Base-by-base conservation (phyloP, 2,113 vertebrate genomes). In the Macrotus californicus region DNA sequence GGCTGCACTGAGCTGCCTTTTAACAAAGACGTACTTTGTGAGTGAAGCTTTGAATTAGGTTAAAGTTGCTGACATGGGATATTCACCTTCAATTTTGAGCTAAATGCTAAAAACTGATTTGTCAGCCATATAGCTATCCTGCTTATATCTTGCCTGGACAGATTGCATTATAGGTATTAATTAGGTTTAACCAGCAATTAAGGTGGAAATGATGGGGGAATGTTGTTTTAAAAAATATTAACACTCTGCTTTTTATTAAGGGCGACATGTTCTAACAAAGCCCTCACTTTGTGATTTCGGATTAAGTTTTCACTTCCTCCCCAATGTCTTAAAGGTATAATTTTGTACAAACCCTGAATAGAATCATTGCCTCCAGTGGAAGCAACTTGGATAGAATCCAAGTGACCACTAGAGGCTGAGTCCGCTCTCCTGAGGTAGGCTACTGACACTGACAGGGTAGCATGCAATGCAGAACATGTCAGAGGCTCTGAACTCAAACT, bases 331-430 rank as follows among this genome's bases (percentile, higher is more conserved):
- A 82, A 77, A 93, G 89, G 64, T 95, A 89, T 73, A 70, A 87
- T 95, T 95, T 79, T 86, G 85, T 92, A 19, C 80, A 87, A 85
- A 87, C 21, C 11, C 12, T 80, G 82, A 94, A 87, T 66, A 34
- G 54, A 96, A 24, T 66, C 64, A 48, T 87, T 56, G 82, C 89
- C 64, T 87, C n/a, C 54, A 72, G 54, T 1, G 54, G 50, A 93
- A 21, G 59, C 39, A 91, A 50, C 29, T 36, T 66, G 75, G 75
- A 72, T 64, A 87, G 46, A 92, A 72, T 95, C 76, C 2, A 4
- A 84, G 61, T 79, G 89, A 89, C 89, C 8, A 0, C 21, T 36
- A 85, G 87, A 84, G 94, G 7, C 77, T 70, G 82, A 85, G 34
- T 81, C 36, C 67, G 18, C 34, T 94, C 79, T 46, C 59, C 43